Base-by-base conservation (phyloP, 2,888 invertebrate species). In the Exephanes ischioxanthus region DNA sequence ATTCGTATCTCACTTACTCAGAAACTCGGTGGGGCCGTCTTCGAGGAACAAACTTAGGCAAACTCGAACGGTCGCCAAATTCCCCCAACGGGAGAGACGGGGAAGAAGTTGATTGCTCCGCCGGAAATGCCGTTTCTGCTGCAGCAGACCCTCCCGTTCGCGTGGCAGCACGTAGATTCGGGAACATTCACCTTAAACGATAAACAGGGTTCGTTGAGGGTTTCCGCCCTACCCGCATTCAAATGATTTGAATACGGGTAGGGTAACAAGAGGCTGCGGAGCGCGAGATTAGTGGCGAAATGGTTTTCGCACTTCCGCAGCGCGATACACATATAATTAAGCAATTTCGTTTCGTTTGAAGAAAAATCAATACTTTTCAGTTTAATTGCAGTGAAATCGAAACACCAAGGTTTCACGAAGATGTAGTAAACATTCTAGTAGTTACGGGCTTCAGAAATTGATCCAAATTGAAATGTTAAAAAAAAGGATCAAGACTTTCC, bases 31-130 rank as follows among this genome's bases (percentile, higher is more conserved):
- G 58, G 61, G 48, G 19, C 58, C 63, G 41, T 75, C 75, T 75
- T 14, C 51, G 72, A 63, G 51, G 37, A n/a, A 55, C 30, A 61
- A 76, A 84, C 80, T 84, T 77, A 9, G 72, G 48, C 58, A 68
- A 84, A 68, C 77, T 81, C 22, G 72, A 72, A 77, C 72, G 80
- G 72, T 80, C 76, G 80, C 70, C 72, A 55, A 77, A 77, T 78
- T 72, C 68, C 33, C 33, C 77, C 80, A 68, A 75, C 48, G 48
- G 77, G 77, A 71, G 76, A 53, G 66, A 61, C 72, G 67, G 67
- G 26, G 77, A 77, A 84, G 80, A 77, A 84, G 80, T 84, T 84
- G 84, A 81, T 84, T 84, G 71, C 81, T 77, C 61, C 51, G 33
- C 58, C 81, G 80, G 80, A 84, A 84, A 84, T 81, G 77, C 77